Evolutionary conservation across 2,888 invertebrate genomes (phyloP).

Genomic region (Nomada ruficornis): DNA sequence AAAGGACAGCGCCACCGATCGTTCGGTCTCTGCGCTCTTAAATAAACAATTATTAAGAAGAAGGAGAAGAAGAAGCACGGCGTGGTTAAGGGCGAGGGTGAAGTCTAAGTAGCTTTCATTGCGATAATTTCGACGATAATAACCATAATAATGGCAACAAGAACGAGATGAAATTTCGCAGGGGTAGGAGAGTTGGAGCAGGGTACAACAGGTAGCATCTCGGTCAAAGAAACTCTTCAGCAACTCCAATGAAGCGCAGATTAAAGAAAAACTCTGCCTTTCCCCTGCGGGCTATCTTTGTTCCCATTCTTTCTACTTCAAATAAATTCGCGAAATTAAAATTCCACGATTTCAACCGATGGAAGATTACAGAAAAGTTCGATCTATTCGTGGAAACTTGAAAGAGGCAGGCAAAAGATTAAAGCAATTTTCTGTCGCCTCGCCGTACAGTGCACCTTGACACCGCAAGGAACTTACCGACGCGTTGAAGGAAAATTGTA

Average conservation of each 20-base stretch:
- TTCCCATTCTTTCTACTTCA: background rate
- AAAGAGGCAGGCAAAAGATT: constrained; percentile 3
- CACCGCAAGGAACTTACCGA: constrained; percentile 29
- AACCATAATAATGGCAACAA: constrained; percentile 23
- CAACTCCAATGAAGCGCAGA: background rate
- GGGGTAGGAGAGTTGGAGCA: background rate
- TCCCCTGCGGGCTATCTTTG: background rate
- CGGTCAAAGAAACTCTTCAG: background rate
- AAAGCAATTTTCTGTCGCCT: constrained; percentile 44
- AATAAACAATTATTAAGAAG: constrained; percentile 24
- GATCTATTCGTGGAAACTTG: constrained; percentile 6
- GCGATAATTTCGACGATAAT: constrained; percentile 35
- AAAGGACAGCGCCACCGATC: too few relatives aligned
- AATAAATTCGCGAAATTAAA: background rate
- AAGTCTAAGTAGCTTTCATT: constrained; percentile 1
- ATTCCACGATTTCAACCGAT: background rate
- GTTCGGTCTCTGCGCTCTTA: background rate
- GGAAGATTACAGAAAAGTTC: background rate
- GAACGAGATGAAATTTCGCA: constrained; percentile 12
- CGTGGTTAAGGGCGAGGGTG: background rate
- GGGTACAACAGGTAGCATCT: constrained; percentile 42
- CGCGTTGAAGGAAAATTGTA: constrained; percentile 41
- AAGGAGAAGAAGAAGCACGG: background rate
- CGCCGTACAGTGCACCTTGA: constrained; percentile 21
- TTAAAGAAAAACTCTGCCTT: background rate